Evolutionary conservation across 1,140 invertebrate species (phyloP), one percentile per base, ranked within the genome.

Genomic region (Orussus abietinus): DNA sequence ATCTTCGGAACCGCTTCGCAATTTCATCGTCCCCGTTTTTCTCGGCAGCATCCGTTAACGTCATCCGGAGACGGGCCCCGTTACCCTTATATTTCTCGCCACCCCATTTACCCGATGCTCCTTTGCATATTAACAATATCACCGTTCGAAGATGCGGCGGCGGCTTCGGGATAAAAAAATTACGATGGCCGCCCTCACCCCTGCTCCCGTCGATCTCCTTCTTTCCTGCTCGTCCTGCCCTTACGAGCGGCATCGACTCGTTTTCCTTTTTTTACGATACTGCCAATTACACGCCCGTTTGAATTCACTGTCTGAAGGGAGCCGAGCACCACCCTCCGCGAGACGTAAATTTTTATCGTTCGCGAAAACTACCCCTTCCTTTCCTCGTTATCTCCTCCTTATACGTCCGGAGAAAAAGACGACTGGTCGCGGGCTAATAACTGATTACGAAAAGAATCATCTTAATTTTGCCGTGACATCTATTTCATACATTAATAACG

Each of bases 61-160:
- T 34, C 51, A 38, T 51, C 32, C 37, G 21, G 38, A 45, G 36
- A 52, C 45, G 38, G 37, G 43, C 42, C 40, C 49, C 39, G 35
- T 10, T 47, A 60, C 59, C 53, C 59, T 69, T 63, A 66, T n/a
- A n/a, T 68, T 72, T 57, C 59, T 62, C 42, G 49, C 60, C 61
- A 70, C 63, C 65, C 66, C 57, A 71, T 68, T 66, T 66, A 66
- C 57, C 47, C 66, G 64, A 71, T 70, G 59, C 68, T 70, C 59
- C 62, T 72, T 72, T 72, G 66, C 68, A 72, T 72, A 71, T 71
- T 72, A 72, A 72, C 69, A 73, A 69, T 72, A 73, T 71, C 62
- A 62, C 57, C 62, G 53, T 61, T 57, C 53, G 53, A 68, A 58
- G 51, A 59, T 55, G 62, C 47, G 53, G 47, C n/a, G 59, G 59